Evolutionary conservation across 2,797 vertebrate species (phyloP).

Genomic region (Trematomus bernacchii): DNA sequence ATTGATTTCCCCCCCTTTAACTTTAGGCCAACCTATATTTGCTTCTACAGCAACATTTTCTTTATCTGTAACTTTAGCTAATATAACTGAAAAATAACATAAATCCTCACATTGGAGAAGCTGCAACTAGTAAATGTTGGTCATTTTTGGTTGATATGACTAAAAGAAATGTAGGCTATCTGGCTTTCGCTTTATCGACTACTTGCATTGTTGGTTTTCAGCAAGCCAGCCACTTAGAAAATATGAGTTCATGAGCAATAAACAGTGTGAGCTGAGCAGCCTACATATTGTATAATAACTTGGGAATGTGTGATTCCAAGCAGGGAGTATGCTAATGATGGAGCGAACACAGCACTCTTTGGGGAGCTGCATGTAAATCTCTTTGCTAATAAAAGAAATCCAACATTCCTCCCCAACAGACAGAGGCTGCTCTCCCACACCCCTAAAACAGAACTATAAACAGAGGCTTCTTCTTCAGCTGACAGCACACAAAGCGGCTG

Average conservation of each 20-base stretch:
- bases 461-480: conserved; percentile 49
- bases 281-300: neutral
- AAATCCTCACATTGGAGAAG: neutral
- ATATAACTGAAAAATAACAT: no score
- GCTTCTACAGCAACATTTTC: neutral
- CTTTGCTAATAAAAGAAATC: conserved; percentile 15
- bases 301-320: neutral
- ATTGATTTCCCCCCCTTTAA: neutral
- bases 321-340: neutral
- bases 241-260: neutral
- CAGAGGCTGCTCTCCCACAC: conserved; percentile 9
- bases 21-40: neutral
- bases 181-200: neutral
- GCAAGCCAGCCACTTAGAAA: neutral
- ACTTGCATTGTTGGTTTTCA: neutral
- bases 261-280: conserved; percentile 1
- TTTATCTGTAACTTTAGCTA: neutral
- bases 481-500: conserved; percentile 51
- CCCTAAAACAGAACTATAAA: conserved; percentile 10
- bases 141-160: neutral
- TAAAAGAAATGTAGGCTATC: neutral
- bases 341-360: conserved; percentile 21
- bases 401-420: conserved; percentile 43
- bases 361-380: conserved; percentile 26
- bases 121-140: neutral